phyloP scores from a whole-genome alignment of 2,113 vertebrate genomes.

The Callospermophilus lateralis region DNA sequence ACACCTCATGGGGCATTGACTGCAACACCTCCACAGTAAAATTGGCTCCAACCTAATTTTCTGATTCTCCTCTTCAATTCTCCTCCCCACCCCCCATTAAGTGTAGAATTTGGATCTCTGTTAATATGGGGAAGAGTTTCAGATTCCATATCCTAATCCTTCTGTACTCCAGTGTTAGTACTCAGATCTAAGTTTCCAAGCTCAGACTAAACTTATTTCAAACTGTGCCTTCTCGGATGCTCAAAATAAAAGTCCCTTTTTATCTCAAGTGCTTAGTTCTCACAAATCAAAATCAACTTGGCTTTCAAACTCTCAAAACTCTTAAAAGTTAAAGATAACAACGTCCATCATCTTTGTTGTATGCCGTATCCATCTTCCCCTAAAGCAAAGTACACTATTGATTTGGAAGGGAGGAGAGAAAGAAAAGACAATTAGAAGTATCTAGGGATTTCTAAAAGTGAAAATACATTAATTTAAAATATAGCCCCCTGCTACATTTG shows the following conservation, averaged over 20 bases:
- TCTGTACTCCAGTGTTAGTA: background rate
- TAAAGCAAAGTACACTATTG: constrained; percentile 1
- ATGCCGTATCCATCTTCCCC: background rate
- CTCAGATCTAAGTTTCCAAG: constrained; percentile 31
- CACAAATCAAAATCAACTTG: constrained; percentile 56
- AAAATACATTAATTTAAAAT: constrained; percentile 5
- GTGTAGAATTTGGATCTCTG: constrained; percentile 3
- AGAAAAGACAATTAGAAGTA: background rate
- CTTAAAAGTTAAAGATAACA: constrained; percentile 5
- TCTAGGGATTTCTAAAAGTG: constrained; percentile 8
- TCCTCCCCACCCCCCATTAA: background rate
- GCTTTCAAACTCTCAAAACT: constrained; percentile 16
- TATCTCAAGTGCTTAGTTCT: constrained; percentile 52
- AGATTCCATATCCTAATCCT: background rate
- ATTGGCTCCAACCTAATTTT: background rate
- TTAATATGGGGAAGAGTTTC: background rate
- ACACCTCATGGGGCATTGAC: no score
- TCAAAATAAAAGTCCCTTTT: constrained; percentile 38
- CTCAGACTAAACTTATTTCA: constrained; percentile 26
- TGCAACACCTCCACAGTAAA: background rate
- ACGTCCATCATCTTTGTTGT: constrained; percentile 28
- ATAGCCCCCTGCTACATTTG: background rate
- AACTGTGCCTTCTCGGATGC: constrained; percentile 3
- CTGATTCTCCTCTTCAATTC: background rate
- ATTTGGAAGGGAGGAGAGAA: background rate